Evolutionary conservation across 2,888 invertebrate genomes (phyloP).

Genomic region (Corbicula japonica): DNA sequence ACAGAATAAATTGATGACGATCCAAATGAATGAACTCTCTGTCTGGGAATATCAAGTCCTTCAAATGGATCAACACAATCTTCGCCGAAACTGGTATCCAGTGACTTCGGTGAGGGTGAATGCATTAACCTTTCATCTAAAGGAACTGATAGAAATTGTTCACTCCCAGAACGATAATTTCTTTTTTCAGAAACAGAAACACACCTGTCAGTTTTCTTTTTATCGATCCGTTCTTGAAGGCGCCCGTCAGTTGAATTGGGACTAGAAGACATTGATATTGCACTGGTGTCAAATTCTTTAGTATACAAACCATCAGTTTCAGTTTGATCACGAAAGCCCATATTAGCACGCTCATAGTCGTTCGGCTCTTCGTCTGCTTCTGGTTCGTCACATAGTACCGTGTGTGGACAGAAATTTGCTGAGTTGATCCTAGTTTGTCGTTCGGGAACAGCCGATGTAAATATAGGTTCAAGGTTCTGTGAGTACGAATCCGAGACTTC

Average conservation of each 20-base stretch:
- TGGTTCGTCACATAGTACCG: slow-evolving; percentile 17
- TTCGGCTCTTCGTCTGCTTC: not conserved
- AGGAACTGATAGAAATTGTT: slow-evolving; percentile 26
- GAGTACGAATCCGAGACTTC: not conserved
- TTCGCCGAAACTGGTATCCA: not conserved
- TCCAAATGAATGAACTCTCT: slow-evolving; percentile 47
- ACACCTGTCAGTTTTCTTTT: no score
- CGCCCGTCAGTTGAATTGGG: no score
- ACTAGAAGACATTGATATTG: no score
- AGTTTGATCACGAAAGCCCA: no score
- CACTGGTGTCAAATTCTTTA: no score
- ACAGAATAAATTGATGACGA: slow-evolving; percentile 52
- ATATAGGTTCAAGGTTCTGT: slow-evolving; percentile 22
- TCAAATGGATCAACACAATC: slow-evolving; percentile 47
- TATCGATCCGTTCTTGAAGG: no score
- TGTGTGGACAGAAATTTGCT: slow-evolving; percentile 39
- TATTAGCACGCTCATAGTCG: no score
- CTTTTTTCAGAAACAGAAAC: no score
- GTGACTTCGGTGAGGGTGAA: slow-evolving; percentile 27
- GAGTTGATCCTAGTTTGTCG: slow-evolving; percentile 40
- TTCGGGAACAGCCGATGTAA: slow-evolving; percentile 42
- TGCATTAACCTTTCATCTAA: not conserved
- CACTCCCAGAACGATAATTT: no score
- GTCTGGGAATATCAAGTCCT: slow-evolving; percentile 44
- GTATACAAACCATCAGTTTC: no score